Percentiles rank a stretch among this genome's conserved stretches.
phyloP scores from a whole-genome alignment of 2,888 invertebrate genomes.

The Lacanobia wlatinum region DNA sequence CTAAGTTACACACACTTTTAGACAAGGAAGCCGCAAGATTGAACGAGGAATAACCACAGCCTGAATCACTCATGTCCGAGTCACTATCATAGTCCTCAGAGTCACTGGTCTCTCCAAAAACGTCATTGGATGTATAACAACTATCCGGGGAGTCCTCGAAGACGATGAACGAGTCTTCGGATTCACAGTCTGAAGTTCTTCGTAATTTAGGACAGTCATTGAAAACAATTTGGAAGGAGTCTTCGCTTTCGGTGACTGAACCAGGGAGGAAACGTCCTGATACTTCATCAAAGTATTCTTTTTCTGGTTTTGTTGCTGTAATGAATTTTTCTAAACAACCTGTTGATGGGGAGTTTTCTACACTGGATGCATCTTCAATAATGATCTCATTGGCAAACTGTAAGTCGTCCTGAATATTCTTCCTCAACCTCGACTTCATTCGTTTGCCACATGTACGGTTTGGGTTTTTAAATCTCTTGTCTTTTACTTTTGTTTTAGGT shows the following conservation, averaged over 20 bases:
- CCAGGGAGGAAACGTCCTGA: slow-evolving; percentile 80
- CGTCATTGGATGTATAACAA: slow-evolving; percentile 84
- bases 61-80: slow-evolving; percentile 75
- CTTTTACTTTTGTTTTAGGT: slow-evolving; percentile 66
- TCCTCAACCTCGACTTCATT: slow-evolving; percentile 68
- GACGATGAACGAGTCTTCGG: slow-evolving; percentile 91
- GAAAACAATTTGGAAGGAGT: slow-evolving; percentile 88
- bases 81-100: slow-evolving; percentile 70
- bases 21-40: slow-evolving; percentile 76
- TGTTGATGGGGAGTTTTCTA: slow-evolving; percentile 72
- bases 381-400: slow-evolving; percentile 77
- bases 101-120: slow-evolving; percentile 76
- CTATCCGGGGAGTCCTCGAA: slow-evolving; percentile 85
- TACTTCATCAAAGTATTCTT: slow-evolving; percentile 83
- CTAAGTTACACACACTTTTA: slow-evolving; percentile 82
- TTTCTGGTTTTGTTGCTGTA: slow-evolving; percentile 41
- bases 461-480: slow-evolving; percentile 77
- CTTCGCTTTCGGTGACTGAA: slow-evolving; percentile 80
- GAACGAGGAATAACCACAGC: slow-evolving; percentile 71
- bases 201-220: slow-evolving; percentile 75
- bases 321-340: slow-evolving; percentile 53
- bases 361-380: slow-evolving; percentile 70
- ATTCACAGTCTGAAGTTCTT: slow-evolving; percentile 88
- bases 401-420: slow-evolving; percentile 77
- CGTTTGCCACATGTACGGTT: slow-evolving; percentile 71